Conservation (phyloP, 1,140 invertebrate genomes). For the Euborellia annulipes region DNA sequence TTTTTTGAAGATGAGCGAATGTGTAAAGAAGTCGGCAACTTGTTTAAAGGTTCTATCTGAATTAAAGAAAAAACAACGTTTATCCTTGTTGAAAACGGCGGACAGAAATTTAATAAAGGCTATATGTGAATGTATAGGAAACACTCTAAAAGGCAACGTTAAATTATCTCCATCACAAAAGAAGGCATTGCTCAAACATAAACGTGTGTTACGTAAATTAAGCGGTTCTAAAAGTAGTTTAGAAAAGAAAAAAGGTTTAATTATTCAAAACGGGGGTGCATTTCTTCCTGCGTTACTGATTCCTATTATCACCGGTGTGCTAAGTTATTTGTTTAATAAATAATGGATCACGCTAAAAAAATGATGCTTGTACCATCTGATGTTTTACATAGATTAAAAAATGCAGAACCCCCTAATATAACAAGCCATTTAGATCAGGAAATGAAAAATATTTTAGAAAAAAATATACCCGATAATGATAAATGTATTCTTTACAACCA, state of each 20-base stretch:
- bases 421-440: too few relatives aligned
- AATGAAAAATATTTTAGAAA: too few relatives aligned
- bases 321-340: slow-evolving; percentile 2
- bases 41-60: neutral
- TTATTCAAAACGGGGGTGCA: slow-evolving; percentile 5
- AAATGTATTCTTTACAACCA: too few relatives aligned
- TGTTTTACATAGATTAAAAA: neutral
- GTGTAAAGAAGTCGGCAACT: neutral
- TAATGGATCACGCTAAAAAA: slow-evolving; percentile 9
- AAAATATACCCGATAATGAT: too few relatives aligned
- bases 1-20: neutral
- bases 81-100: slow-evolving; percentile 2
- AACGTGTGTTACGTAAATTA: slow-evolving; percentile 1
- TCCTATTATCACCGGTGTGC: neutral
- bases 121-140: slow-evolving; percentile 5
- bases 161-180: neutral
- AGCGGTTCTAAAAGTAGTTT: neutral
- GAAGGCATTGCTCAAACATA: neutral
- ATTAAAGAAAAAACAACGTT: too few relatives aligned
- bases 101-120: neutral
- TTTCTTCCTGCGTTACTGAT: neutral
- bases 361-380: slow-evolving; percentile 8
- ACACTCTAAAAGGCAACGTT: slow-evolving; percentile 5
- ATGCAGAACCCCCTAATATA: too few relatives aligned
- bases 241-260: slow-evolving; percentile 6